Percentiles rank a stretch among this genome's conserved stretches.
Conservation (phyloP, 1,140 invertebrate species). For the Zaprionus davidi region DNA sequence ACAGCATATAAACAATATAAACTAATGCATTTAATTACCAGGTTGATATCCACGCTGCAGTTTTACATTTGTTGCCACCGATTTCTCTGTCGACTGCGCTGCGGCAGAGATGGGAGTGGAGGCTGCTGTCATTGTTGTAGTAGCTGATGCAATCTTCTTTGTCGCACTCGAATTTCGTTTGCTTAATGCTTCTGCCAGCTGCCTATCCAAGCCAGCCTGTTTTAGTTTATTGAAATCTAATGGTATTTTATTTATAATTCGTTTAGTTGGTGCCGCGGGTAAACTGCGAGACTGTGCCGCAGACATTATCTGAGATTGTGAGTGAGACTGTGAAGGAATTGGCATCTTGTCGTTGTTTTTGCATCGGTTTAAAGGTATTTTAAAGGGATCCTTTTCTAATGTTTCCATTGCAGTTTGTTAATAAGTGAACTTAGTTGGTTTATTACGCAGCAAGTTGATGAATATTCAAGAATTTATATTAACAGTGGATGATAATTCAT, state of each 20-base stretch:
- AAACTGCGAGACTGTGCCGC: conserved; percentile 2
- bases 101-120: conserved; percentile 10
- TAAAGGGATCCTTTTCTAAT: conserved; percentile 14
- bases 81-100: not conserved
- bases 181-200: conserved; percentile 68
- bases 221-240: conserved; percentile 75
- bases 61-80: conserved; percentile 19
- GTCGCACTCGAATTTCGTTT: conserved; percentile 42
- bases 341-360: conserved; percentile 25
- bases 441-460: conserved; percentile 42
- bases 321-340: not conserved
- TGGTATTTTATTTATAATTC: conserved; percentile 65
- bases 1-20: not conserved
- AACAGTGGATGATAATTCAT: conserved; percentile 1
- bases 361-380: conserved; percentile 23
- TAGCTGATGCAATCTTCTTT: conserved; percentile 24
- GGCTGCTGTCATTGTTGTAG: conserved; percentile 1
- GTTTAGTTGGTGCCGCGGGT: conserved; percentile 39
- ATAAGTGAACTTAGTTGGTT: not conserved
- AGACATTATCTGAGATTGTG: conserved; percentile 8
- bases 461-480: conserved; percentile 21
- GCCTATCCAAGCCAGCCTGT: conserved; percentile 64
- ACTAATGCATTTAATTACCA: conserved; percentile 50
- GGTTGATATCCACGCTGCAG: conserved; percentile 27
- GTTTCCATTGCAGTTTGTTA: conserved; percentile 21